Conservation (phyloP, 2,113 vertebrate species). For the Athene noctua region DNA sequence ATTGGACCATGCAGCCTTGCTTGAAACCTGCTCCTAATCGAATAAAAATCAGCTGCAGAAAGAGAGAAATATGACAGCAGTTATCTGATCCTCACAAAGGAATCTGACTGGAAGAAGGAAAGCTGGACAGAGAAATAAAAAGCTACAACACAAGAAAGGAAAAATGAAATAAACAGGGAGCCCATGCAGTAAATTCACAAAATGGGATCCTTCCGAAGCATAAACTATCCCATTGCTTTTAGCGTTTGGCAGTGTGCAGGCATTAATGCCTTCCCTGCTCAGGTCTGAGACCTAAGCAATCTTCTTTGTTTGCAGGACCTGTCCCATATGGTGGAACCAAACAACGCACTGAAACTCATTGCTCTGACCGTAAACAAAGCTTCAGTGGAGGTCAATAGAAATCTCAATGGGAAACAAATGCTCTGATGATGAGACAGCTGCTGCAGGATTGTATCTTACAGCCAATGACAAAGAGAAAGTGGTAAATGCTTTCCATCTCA, state of each 20-base stretch:
- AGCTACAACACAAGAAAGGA: not conserved
- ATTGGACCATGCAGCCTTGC: not conserved
- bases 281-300: not conserved
- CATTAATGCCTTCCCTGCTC: not conserved
- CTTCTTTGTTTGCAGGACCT: not conserved
- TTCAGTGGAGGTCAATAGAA: not conserved
- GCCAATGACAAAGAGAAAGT: not conserved
- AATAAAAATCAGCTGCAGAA: not conserved
- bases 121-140: not conserved
- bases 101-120: not conserved
- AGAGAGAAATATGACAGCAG: not conserved
- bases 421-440: not conserved
- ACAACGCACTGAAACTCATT: not conserved
- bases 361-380: not conserved
- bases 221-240: not conserved
- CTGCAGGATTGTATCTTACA: not conserved
- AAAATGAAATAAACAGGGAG: not conserved
- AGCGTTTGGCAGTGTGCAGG: not conserved
- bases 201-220: not conserved
- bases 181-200: not conserved
- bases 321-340: not conserved
- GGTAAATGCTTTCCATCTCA: not conserved
- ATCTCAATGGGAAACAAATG: constrained; percentile 16
- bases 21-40: not conserved
- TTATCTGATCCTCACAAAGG: not conserved